phyloP scores from a whole-genome alignment of 2,888 invertebrate species.

The Chrysotoxum bicinctum region DNA sequence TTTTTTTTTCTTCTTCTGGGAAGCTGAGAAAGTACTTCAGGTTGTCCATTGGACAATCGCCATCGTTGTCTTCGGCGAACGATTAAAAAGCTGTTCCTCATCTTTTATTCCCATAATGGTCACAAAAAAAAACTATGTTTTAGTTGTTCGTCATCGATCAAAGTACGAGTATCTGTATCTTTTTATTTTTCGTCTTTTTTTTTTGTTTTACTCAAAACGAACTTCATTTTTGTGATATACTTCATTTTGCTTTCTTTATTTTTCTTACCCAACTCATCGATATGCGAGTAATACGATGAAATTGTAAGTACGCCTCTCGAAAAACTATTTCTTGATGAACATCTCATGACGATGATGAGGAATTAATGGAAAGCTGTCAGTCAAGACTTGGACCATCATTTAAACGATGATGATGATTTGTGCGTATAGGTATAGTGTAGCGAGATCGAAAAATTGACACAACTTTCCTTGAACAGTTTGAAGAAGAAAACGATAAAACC shows the following conservation, averaged over 20 bases:
- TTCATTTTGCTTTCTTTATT: constrained; percentile 55
- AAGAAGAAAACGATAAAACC: constrained; percentile 39
- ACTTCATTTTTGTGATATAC: constrained; percentile 32
- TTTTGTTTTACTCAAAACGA: neutral
- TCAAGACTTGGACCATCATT: constrained; percentile 47
- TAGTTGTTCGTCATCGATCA: constrained; percentile 58
- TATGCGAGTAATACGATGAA: constrained; percentile 36
- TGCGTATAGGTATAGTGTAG: constrained; percentile 32
- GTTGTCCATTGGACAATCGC: neutral
- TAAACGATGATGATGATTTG: neutral
- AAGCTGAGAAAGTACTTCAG: constrained; percentile 67
- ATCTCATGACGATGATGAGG: constrained; percentile 39
- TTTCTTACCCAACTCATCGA: constrained; percentile 47
- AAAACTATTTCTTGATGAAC: constrained; percentile 8
- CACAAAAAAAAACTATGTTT: constrained; percentile 14
- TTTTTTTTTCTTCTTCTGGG: constrained; percentile 44
- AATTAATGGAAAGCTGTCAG: constrained; percentile 71
- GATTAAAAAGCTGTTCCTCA: constrained; percentile 68
- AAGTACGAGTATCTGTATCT: constrained; percentile 1
- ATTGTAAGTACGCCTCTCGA: constrained; percentile 42
- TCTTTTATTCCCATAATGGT: constrained; percentile 66
- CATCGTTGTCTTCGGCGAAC: neutral
- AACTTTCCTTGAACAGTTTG: constrained; percentile 58
- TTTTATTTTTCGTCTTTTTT: neutral
- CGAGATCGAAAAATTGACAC: constrained; percentile 56